Percentiles rank a stretch among this genome's conserved stretches.
These are phyloP conservation scores for Melikaiella ostensackeni DNA, from an alignment of 2,888 invertebrate genomes.

Conservation along the genomic window DNA sequence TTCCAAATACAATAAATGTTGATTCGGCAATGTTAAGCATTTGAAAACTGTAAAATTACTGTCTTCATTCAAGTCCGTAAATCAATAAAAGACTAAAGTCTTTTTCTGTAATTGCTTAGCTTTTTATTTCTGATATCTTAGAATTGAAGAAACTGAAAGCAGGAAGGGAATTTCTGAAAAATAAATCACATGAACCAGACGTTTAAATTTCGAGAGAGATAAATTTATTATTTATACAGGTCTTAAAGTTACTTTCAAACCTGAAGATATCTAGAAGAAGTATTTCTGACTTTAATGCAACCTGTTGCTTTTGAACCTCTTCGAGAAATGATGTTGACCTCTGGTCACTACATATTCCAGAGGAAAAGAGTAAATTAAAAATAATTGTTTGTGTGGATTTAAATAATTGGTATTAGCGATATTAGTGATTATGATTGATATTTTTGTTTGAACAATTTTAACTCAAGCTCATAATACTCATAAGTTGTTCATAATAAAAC, in stretches of 20 bases:
- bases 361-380: neutral
- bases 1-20: no score
- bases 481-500: no score
- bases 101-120: no score
- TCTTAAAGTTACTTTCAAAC: constrained; percentile 19
- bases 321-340: constrained; percentile 25
- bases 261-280: constrained; percentile 31
- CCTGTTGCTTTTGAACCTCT: constrained; percentile 31
- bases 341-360: constrained; percentile 2
- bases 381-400: neutral
- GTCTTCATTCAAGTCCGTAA: no score
- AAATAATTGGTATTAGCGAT: neutral
- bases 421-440: no score
- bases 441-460: neutral
- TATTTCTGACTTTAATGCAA: constrained; percentile 30
- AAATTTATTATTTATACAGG: constrained; percentile 22
- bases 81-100: no score
- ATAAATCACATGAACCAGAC: constrained; percentile 23
- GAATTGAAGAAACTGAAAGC: neutral
- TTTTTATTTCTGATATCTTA: neutral
- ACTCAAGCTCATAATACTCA: no score
- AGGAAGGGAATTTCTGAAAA: neutral
- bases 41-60: no score
- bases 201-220: constrained; percentile 29
- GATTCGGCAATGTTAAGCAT: no score